Evolutionary conservation across 2,888 invertebrate genomes (phyloP), one percentile per base, ranked within the genome.

Genomic region (Drosophila infuscata): DNA sequence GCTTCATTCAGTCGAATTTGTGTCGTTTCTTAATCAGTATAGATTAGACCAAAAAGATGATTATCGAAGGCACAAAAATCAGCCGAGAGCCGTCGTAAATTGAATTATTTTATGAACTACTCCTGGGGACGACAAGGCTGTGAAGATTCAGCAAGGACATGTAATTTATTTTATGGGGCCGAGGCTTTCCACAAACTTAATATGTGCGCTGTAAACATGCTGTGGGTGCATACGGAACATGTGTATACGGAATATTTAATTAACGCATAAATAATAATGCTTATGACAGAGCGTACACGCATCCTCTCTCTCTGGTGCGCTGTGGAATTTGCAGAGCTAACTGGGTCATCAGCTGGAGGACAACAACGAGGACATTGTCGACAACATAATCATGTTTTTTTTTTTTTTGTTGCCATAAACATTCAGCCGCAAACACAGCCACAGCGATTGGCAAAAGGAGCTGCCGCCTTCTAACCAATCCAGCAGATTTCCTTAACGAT

Each of bases 211-310:
- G 71, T 56, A 33, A 76, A 68, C 76, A 72, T 68, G 78, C 46
- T 71, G 68, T 65, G 80, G 71, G 76, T 76, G 78, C 76, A 69
- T 69, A 60, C 35, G 61, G 61, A 81, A 81, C 75, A 82, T 82
- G 79, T 82, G 82, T 79, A 73, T 70, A 74, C 51, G 72, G 70
- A 74, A 80, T 83, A 83, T 81, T 82, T 83, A 83, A 83, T 83
- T 82, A 82, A 81, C 61, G 74, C 73, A 83, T 83, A 81, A 81
- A 83, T 79, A 83, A 83, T 83, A 83, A 79, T 67, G 66, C 60
- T 76, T 68, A 81, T 76, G 58, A 51, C 35, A 32, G 54, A 48
- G 17, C 49, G 35, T 36, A 30, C 43, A 38, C 36, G 30, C 38
- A n/a, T n/a, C 29, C 52, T n/a, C n/a, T 29, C 38, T 11, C 15